Evolutionary conservation across 1,140 invertebrate species (phyloP).

Genomic region (Ips nitidus): DNA sequence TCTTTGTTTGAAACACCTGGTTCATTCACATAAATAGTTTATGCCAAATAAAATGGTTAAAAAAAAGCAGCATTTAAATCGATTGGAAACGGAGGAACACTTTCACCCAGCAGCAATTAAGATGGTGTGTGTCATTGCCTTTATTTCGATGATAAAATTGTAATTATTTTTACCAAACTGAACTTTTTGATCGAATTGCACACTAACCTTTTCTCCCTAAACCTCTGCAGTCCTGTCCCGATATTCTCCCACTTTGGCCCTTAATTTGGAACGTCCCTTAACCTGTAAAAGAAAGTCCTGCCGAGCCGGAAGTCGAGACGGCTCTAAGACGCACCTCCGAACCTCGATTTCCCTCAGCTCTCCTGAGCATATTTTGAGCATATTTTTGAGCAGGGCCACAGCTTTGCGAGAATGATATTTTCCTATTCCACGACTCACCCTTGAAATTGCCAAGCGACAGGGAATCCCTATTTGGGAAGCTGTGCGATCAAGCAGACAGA

Average conservation of each 20-base stretch:
- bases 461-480: conserved; percentile 21
- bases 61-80: background rate
- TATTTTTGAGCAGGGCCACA: conserved; percentile 13
- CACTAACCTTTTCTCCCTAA: background rate
- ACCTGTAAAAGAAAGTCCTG: background rate
- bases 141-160: too few relatives aligned
- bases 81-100: background rate
- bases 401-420: background rate
- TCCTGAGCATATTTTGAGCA: conserved; percentile 15
- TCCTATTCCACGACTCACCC: background rate
- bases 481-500: background rate
- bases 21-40: too few relatives aligned
- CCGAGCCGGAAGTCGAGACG: background rate
- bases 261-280: conserved; percentile 9
- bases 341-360: conserved; percentile 13
- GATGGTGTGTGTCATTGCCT: too few relatives aligned
- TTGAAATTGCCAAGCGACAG: background rate
- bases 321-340: background rate
- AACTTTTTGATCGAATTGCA: too few relatives aligned
- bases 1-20: too few relatives aligned
- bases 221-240: conserved; percentile 6
- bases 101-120: too few relatives aligned
- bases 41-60: too few relatives aligned
- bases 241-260: conserved; percentile 23
- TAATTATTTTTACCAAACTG: too few relatives aligned